A percentile compares a stretch with the other conserved stretches of the same genome.
Conservation (phyloP, 2,797 vertebrate genomes). For the Paedocypris micromegethes region DNA sequence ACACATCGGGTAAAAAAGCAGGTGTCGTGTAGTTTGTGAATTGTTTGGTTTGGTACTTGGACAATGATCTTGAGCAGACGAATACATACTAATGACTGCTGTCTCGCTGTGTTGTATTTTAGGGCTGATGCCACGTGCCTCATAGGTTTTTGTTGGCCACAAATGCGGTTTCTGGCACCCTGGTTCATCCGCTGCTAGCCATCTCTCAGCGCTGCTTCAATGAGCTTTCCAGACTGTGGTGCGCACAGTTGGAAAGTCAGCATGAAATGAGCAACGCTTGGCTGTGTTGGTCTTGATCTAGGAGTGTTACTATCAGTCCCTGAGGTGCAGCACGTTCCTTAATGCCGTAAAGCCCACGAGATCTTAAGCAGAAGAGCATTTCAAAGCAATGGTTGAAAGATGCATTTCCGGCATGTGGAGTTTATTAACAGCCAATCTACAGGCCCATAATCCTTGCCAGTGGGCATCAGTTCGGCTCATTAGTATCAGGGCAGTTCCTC, state of each 20-base stretch:
- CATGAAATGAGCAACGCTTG: conserved; percentile 46
- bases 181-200: conserved; percentile 50
- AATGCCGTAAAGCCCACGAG: conserved; percentile 7
- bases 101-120: conserved; percentile 56
- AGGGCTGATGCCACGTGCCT: conserved; percentile 52
- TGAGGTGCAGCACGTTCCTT: conserved; percentile 17
- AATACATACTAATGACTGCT: conserved; percentile 44
- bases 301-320: conserved; percentile 29
- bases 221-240: conserved; percentile 51
- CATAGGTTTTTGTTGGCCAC: conserved; percentile 54
- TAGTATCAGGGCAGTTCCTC: conserved; percentile 36
- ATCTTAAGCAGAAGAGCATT: conserved; percentile 21
- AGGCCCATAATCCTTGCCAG: conserved; percentile 36
- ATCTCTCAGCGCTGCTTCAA: conserved; percentile 53
- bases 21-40: too few relatives aligned
- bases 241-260: conserved; percentile 50
- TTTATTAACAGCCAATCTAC: conserved; percentile 48
- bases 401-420: conserved; percentile 41
- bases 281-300: conserved; percentile 32
- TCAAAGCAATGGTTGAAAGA: conserved; percentile 30
- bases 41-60: too few relatives aligned
- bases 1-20: too few relatives aligned
- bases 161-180: conserved; percentile 41
- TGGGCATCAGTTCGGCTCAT: conserved; percentile 44
- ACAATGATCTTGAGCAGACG: too few relatives aligned